phyloP scores from a whole-genome alignment of 2,888 invertebrate species.

The Acanthacorydalis orientalis region DNA sequence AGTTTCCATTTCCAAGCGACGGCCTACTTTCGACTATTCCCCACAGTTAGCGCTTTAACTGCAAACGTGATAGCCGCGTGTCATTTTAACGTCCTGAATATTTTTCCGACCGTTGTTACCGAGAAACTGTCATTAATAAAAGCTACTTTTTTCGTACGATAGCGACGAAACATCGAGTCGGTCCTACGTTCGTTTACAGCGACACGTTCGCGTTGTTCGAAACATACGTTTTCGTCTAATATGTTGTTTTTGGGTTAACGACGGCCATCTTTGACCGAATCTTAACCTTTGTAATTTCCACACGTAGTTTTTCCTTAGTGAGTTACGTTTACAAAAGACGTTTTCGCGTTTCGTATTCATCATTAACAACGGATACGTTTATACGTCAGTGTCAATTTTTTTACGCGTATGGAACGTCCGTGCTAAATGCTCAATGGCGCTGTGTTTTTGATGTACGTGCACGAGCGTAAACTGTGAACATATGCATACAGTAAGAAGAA shows the following conservation, averaged over 20 bases:
- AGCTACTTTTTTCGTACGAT: not conserved
- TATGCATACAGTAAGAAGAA: conserved; percentile 22
- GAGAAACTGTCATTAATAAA: not conserved
- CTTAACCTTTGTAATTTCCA: conserved; percentile 23
- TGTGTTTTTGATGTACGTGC: not conserved
- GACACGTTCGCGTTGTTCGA: not conserved
- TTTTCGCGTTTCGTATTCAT: not conserved
- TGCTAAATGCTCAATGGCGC: not conserved
- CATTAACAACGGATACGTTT: no score
- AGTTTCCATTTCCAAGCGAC: no score
- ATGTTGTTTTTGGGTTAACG: conserved; percentile 25
- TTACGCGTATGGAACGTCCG: not conserved
- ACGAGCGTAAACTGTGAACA: conserved; percentile 21
- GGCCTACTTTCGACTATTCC: not conserved
- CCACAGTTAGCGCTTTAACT: conserved; percentile 18
- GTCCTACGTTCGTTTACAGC: not conserved
- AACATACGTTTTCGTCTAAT: not conserved
- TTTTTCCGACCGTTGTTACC: conserved; percentile 15
- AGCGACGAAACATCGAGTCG: not conserved
- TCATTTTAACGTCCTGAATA: conserved; percentile 25
- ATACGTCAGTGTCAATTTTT: no score
- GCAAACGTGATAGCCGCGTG: conserved; percentile 31
- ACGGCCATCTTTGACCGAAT: conserved; percentile 28
- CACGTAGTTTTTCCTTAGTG: not conserved
- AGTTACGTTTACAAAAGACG: not conserved